Base-by-base conservation (phyloP, 2,888 invertebrate species). In the Cerceris ruficornis region DNA sequence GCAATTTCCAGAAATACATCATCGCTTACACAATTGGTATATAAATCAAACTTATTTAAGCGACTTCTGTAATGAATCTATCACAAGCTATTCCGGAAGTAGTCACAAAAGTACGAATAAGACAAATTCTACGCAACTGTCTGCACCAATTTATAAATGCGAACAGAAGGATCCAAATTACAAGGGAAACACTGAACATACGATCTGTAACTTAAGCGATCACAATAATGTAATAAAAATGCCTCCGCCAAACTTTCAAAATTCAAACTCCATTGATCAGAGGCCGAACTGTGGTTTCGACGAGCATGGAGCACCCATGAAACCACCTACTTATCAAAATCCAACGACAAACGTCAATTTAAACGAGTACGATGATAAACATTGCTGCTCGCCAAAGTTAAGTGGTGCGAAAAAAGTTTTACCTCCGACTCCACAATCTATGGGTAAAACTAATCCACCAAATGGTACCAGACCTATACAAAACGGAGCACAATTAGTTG, bases 1-100 rank as follows among this genome's bases (percentile, higher is more conserved):
- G 0, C 96, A 96, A 87, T 99, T 99, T 92, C 95, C 96, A 41
- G 98, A 98, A 92, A 96, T 99, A 73, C 96, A 97, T 84, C 95
- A 95, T 88, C 95, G 98, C n/a, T 93, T 98, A 68, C 95, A 95
- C 83, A 94, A 95, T 60, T 97, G 96, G 96, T 92, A 92, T 71
- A 86, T 89, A 54, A 94, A 94, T 88, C 94, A 95, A 68, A 93
- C 93, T 0, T 90, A 91, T 55, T 82, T 90, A 61, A 91, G 85
- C 60, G 88, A 90, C 68, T 90, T 90, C 69, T 88, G 90, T 54
- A 90, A 87, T 70, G 90, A 90, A 54, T 89, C 91, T 6, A 88
- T 88, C 69, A 86, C 89, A 7, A 88, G 89, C 64, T 91, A 91
- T 61, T 89, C 91, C 13, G 87, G 88, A 2, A 90, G 88, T 57